A percentile compares a stretch with the other conserved stretches of the same genome.
These are phyloP conservation scores for Pterophyllum scalare DNA, from an alignment of 2,113 vertebrate genomes.

Conservation along the genomic window DNA sequence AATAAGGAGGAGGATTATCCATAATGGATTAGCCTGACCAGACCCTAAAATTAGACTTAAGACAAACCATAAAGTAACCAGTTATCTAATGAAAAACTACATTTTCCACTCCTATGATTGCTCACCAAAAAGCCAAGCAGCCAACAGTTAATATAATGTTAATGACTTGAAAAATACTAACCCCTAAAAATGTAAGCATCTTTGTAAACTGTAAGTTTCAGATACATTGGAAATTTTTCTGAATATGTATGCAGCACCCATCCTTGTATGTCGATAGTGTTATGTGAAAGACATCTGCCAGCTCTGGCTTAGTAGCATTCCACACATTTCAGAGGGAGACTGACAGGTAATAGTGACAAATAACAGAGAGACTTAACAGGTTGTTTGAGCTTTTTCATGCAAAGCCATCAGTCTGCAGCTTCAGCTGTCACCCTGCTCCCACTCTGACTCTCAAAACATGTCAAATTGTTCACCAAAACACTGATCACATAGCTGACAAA, in stretches of 20 bases:
- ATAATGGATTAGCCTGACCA: no score
- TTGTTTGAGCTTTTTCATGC: background rate
- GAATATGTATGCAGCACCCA: no score
- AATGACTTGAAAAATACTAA: background rate
- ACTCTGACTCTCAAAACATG: background rate
- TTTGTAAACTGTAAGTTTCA: background rate
- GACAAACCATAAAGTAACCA: no score
- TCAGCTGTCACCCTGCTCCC: background rate
- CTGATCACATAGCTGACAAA: background rate
- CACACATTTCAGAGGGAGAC: background rate
- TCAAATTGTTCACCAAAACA: background rate
- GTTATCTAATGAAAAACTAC: background rate
- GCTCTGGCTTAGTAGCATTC: background rate
- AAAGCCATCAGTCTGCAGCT: background rate
- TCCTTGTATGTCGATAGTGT: background rate
- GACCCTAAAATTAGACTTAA: no score
- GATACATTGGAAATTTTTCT: background rate
- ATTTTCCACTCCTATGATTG: background rate
- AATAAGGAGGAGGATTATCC: no score
- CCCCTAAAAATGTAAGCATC: background rate
- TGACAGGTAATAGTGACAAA: constrained; percentile 3
- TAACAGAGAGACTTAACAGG: background rate
- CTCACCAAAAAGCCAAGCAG: background rate
- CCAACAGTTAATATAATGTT: background rate
- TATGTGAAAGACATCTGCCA: background rate